phyloP scores from a whole-genome alignment of 2,113 vertebrate genomes.

The Eubucco bourcierii region DNA sequence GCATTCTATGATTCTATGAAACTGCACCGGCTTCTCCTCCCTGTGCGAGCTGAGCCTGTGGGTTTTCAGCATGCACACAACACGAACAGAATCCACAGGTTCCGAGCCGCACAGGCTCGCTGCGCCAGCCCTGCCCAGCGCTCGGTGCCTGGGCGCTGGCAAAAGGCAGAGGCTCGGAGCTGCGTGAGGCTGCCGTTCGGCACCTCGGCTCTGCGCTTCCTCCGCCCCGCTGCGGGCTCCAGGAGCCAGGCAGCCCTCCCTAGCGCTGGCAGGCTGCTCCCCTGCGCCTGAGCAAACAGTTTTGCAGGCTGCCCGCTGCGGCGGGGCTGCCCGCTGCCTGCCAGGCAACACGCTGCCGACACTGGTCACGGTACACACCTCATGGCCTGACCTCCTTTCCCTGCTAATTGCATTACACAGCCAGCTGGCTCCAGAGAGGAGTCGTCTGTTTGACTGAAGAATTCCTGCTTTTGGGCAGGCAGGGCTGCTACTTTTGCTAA shows the following conservation, averaged over 20 bases:
- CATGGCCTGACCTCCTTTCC: constrained; percentile 88
- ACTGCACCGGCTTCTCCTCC: background rate
- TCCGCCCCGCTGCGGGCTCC: background rate
- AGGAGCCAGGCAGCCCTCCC: background rate
- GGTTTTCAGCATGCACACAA: background rate
- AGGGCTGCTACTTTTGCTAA: constrained; percentile 81
- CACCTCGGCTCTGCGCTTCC: background rate
- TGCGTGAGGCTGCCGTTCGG: background rate
- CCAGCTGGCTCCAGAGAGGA: constrained; percentile 92
- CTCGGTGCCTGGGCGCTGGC: background rate
- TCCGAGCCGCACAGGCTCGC: background rate
- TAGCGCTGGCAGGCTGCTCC: background rate
- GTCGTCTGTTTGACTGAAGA: constrained; percentile 91
- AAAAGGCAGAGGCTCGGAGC: background rate
- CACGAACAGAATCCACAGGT: accelerated
- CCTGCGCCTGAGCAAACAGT: constrained; percentile 37
- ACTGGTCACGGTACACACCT: constrained; percentile 79
- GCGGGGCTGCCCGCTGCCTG: constrained; percentile 63
- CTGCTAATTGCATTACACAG: constrained; percentile 92
- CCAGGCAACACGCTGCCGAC: constrained; percentile 71
- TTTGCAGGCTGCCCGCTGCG: constrained; percentile 61
- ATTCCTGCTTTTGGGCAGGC: constrained; percentile 86
- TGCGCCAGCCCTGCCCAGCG: background rate
- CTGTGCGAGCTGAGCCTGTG: accelerated
- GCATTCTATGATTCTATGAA: too few species aligned